phyloP scores from a whole-genome alignment of 92 coral and sea anemone genomes.

The Muricea muricata region DNA sequence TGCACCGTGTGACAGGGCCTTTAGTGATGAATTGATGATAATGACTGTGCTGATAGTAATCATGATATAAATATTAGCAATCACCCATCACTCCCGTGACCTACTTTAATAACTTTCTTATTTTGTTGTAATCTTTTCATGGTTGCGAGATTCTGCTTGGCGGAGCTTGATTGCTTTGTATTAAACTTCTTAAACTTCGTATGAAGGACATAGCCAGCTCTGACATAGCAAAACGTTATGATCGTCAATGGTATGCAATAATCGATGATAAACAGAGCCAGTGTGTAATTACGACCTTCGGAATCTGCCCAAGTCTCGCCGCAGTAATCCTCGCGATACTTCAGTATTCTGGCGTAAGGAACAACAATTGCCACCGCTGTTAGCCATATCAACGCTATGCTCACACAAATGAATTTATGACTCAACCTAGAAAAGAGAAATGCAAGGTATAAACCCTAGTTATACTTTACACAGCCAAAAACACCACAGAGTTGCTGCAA shows the following conservation, averaged over 20 bases:
- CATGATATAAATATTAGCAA: no score
- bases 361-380: conserved; percentile 56
- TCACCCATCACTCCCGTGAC: no score
- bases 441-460: no score
- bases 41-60: no score
- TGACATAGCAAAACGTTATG: conserved; percentile 10
- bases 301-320: not conserved
- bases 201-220: conserved; percentile 17
- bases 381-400: conserved; percentile 69
- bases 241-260: conserved; percentile 38
- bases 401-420: conserved; percentile 24
- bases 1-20: no score
- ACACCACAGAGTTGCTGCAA: no score
- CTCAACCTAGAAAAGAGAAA: not conserved
- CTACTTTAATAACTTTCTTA: conserved; percentile 45
- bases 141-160: not conserved
- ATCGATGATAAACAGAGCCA: conserved; percentile 14
- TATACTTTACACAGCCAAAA: no score
- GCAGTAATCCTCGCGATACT: not conserved
- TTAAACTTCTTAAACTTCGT: not conserved
- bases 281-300: conserved; percentile 30
- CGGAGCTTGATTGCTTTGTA: not conserved
- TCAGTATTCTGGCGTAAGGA: conserved; percentile 65
- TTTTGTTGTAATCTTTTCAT: conserved; percentile 48
- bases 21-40: no score